These are phyloP conservation scores for Rhadina sibilatrix DNA, from an alignment of 2,113 vertebrate species.

Conservation along the genomic window DNA sequence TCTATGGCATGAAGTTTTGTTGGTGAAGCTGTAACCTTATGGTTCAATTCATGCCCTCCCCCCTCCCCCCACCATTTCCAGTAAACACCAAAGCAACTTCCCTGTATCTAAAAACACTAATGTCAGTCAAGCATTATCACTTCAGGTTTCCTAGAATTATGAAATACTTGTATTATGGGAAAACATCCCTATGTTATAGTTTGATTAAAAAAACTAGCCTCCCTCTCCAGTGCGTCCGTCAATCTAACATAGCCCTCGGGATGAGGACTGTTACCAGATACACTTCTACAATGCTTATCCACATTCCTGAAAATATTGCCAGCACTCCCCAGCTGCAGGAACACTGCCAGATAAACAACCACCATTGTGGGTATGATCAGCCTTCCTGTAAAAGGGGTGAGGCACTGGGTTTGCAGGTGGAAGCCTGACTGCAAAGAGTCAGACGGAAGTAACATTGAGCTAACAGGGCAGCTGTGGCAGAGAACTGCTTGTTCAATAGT, in stretches of 20 bases:
- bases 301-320: background rate
- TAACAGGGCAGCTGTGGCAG: background rate
- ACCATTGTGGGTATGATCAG: fast-evolving
- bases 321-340: background rate
- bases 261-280: background rate
- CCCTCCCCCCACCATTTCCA: background rate
- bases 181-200: background rate
- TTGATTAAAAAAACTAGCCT: background rate
- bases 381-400: background rate
- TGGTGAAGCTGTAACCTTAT: background rate
- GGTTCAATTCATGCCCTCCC: fast-evolving
- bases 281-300: fast-evolving
- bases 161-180: background rate
- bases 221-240: background rate
- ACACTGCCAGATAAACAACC: fast-evolving
- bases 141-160: background rate
- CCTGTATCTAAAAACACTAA: background rate
- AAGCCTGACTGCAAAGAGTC: background rate
- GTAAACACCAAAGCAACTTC: background rate
- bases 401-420: fast-evolving
- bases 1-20: background rate
- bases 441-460: background rate
- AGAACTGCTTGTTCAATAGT: background rate
- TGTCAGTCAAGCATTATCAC: background rate
- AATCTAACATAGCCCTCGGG: background rate